Evolutionary conservation across 2,797 vertebrate genomes (phyloP).

Genomic region (Petrocephalus schoutedeni): DNA sequence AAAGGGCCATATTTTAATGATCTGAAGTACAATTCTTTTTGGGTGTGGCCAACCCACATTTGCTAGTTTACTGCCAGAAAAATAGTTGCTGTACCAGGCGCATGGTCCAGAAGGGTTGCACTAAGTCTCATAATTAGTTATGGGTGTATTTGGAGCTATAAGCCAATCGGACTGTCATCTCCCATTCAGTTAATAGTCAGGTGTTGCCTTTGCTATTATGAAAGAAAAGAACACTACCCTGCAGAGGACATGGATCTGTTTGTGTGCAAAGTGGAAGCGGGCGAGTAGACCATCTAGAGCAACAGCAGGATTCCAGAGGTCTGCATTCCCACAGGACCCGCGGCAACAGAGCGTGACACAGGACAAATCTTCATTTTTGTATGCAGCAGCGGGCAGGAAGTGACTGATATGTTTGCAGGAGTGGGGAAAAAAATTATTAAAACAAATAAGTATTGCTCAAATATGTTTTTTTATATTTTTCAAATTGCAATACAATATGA

Average conservation of each 20-base stretch:
- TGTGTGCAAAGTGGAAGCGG: neutral
- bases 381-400: no score
- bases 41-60: neutral
- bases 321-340: neutral
- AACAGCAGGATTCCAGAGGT: neutral
- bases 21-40: neutral
- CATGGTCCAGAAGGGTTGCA: neutral
- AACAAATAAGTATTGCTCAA: no score
- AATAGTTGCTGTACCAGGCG: neutral
- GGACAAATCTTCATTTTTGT: no score
- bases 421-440: no score
- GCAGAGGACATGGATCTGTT: neutral
- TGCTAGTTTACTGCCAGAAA: neutral
- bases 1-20: neutral
- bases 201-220: no score
- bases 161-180: no score
- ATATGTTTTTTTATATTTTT: no score
- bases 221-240: neutral
- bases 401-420: no score
- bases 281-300: neutral
- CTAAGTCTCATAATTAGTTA: no score
- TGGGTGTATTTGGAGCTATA: no score
- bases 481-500: neutral
- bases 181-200: no score
- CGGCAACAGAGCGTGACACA: neutral